These are phyloP conservation scores for Sebastes jordani DNA, from an alignment of 2,797 vertebrate genomes.

Conservation along the genomic window DNA sequence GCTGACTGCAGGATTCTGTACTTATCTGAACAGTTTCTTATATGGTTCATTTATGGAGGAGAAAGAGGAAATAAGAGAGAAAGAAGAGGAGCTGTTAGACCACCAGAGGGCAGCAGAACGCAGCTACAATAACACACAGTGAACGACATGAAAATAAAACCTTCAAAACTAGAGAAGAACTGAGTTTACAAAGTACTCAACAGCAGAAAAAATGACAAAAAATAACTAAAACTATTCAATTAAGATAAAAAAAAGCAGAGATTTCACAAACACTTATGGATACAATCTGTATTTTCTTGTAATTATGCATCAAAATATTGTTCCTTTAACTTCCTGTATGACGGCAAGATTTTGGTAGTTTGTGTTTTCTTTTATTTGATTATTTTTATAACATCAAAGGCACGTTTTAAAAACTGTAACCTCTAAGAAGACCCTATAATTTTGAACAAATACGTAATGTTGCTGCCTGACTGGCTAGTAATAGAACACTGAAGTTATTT, in stretches of 20 bases:
- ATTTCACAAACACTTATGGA: not conserved
- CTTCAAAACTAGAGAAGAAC: not conserved
- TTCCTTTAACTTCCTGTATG: not conserved
- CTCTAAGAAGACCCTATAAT: not conserved
- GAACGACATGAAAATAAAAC: not conserved
- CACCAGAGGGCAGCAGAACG: constrained; percentile 53
- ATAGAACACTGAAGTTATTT: not conserved
- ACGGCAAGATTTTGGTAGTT: not conserved
- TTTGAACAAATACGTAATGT: not conserved
- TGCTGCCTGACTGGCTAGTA: not conserved
- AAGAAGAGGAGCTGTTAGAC: not conserved
- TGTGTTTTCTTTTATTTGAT: accelerated
- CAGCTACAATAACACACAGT: not conserved
- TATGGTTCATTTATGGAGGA: not conserved
- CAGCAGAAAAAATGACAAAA: not conserved
- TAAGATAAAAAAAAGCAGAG: not conserved
- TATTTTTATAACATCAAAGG: too few relatives aligned
- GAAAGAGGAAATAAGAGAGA: not conserved
- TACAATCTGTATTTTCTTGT: not conserved
- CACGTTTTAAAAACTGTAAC: not conserved
- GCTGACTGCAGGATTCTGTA: not conserved
- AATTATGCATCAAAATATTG: not conserved
- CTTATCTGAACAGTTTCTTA: not conserved
- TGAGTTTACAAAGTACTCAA: not conserved
- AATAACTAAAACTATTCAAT: not conserved